Evolutionary conservation across 1,140 invertebrate genomes (phyloP).

Genomic region (Ceratina australensis): DNA sequence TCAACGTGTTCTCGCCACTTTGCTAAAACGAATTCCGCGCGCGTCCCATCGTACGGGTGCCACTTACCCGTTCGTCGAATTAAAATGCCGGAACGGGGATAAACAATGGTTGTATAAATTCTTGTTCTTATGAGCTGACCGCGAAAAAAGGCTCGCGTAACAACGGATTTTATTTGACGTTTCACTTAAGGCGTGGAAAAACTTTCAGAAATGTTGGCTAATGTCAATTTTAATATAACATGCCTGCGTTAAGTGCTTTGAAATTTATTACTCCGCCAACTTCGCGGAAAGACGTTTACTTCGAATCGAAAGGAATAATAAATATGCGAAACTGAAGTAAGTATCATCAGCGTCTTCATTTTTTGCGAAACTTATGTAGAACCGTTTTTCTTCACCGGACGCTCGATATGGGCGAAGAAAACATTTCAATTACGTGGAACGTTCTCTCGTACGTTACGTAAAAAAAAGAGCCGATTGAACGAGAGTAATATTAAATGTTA

Average conservation of each 20-base stretch:
- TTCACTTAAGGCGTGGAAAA: not conserved
- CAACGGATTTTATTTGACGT: too few species aligned
- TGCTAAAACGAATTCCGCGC: not conserved
- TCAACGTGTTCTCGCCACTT: not conserved
- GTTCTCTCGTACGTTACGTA: too few species aligned
- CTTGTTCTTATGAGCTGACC: too few species aligned
- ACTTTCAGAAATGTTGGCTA: slow-evolving; percentile 15
- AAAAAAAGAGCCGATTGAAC: too few species aligned
- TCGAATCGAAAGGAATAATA: not conserved
- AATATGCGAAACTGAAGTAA: too few species aligned
- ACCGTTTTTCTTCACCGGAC: not conserved
- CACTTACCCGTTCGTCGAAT: too few species aligned
- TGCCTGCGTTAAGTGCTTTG: slow-evolving; percentile 12
- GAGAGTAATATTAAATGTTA: too few species aligned
- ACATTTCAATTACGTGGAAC: not conserved
- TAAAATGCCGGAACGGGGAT: too few species aligned
- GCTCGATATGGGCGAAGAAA: not conserved
- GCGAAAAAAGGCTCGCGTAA: too few species aligned
- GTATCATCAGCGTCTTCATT: too few species aligned
- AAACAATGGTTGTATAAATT: too few species aligned
- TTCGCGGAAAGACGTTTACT: not conserved
- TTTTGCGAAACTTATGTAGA: too few species aligned
- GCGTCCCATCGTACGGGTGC: not conserved
- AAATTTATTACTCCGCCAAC: slow-evolving; percentile 23
- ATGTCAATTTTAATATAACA: slow-evolving; percentile 28